Percentiles rank a stretch among this genome's conserved stretches.
Conservation (phyloP, 2,113 vertebrate species). For the Tricholaema leucomelas region DNA sequence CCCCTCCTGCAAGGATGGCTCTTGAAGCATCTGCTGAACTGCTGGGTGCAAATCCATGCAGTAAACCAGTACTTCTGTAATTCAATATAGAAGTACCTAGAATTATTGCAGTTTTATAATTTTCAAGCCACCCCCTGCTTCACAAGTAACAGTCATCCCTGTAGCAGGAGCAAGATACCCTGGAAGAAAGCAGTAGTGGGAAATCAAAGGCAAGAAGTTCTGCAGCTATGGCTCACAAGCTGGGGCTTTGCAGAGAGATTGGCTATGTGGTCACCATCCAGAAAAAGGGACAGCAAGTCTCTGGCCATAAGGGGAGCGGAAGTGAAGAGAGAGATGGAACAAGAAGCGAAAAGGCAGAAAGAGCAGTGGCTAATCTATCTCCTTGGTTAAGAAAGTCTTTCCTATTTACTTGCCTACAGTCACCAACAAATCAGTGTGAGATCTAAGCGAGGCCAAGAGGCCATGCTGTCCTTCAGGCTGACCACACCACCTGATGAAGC, state of each 20-base stretch:
- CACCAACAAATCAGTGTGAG: not conserved
- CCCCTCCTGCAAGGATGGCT: slow-evolving; percentile 6
- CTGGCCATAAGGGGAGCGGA: not conserved
- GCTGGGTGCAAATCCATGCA: not conserved
- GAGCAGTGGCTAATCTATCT: not conserved
- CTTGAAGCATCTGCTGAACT: slow-evolving; percentile 27
- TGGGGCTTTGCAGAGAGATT: not conserved
- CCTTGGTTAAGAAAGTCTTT: not conserved
- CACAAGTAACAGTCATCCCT: not conserved
- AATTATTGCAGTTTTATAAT: not conserved
- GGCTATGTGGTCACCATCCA: not conserved
- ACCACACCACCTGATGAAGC: not conserved
- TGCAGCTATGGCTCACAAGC: not conserved
- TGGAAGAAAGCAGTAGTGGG: not conserved
- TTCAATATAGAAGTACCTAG: not conserved
- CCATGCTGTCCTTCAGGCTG: not conserved
- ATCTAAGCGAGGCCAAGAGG: not conserved
- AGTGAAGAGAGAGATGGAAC: not conserved
- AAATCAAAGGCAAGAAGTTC: not conserved
- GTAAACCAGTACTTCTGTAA: not conserved
- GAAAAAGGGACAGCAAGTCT: not conserved
- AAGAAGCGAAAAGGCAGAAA: not conserved
- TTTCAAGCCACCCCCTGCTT: not conserved
- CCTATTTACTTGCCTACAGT: not conserved
- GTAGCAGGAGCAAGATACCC: not conserved